Conservation (phyloP, 2,888 invertebrate species). For the Oscheius onirici region DNA sequence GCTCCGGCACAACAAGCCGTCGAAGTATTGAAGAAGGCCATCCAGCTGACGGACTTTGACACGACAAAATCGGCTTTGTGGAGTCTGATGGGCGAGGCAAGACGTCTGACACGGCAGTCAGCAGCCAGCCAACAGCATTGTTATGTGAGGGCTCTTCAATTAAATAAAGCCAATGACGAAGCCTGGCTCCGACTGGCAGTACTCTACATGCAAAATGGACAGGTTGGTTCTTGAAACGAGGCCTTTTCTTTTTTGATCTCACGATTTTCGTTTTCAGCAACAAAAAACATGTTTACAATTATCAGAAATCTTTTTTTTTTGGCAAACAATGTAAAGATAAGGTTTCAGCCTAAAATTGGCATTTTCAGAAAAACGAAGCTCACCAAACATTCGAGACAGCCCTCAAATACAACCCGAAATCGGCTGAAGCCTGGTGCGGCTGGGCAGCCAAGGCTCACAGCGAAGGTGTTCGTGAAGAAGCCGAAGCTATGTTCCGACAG, state of each 20-base stretch:
- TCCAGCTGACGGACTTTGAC: conserved; percentile 30
- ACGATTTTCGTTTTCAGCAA: too few relatives aligned
- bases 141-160: conserved; percentile 38
- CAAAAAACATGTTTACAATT: too few relatives aligned
- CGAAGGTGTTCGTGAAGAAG: conserved; percentile 25
- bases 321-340: too few relatives aligned
- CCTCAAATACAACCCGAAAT: conserved; percentile 51
- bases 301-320: neutral
- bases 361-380: conserved; percentile 30
- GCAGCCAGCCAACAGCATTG: conserved; percentile 41
- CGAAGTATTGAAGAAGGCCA: conserved; percentile 34
- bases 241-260: too few relatives aligned
- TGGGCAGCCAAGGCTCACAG: conserved; percentile 47
- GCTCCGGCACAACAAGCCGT: conserved; percentile 15
- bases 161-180: conserved; percentile 46
- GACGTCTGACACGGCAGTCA: conserved; percentile 22
- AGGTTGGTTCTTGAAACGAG: conserved; percentile 1
- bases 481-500: conserved; percentile 45
- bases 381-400: conserved; percentile 38
- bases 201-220: conserved; percentile 36
- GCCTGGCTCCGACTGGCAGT: conserved; percentile 45
- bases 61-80: conserved; percentile 40
- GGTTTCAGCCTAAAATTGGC: too few relatives aligned
- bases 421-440: conserved; percentile 46
- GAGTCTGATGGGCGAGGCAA: conserved; percentile 41